Base-by-base conservation (phyloP, 2,113 vertebrate genomes). In the Hystrix cristata region DNA sequence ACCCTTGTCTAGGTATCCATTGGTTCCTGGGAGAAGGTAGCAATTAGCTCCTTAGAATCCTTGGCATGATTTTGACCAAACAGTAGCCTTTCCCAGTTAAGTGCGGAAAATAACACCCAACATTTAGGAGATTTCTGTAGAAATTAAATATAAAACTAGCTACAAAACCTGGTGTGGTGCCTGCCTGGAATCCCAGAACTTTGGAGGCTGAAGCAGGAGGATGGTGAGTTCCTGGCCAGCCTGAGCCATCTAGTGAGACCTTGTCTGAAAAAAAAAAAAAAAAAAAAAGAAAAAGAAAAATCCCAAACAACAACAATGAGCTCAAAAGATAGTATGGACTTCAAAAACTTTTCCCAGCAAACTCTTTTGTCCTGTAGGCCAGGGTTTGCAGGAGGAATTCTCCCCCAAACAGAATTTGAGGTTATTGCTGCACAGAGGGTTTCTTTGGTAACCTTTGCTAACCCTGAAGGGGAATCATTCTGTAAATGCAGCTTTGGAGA, bases 101-200 rank as follows among this genome's bases (percentile, higher is more conserved):
- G 46, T 72, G 18, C 43, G 51, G 80, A 90, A 95, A 90, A 57
- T 67, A 78, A 59, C 1, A 86, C 27, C 29, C 53, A 94, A 25
- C 18, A 83, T 31, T 90, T n/a, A 87, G 38, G 79, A 92, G 55
- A 27, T 55, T 90, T 46, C 6, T 90, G 25, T n/a, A 96, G 74
- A 95, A 95, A 94, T 83, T 31, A 87, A 96, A 97, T 38, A 83
- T 27, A 92, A 94, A 87, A 69, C 18, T 80, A 46, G 21, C 60
- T 46, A 80, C 13, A 51, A 38, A 79, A 29, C 15, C 29, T 34
- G 29, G 48, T 31, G 48, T 79, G 16, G 29, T 34, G 16, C 15
- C 29, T 55, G 48, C 4, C 16, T 18, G 29, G 48, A 55, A 79
- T 34, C 13, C 16, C 31, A 55, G 76, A 3, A 21, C 76, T 55